Evolutionary conservation across 1,140 invertebrate species (phyloP), one percentile per base, ranked within the genome.

Genomic region (Helicoverpa armigera): DNA sequence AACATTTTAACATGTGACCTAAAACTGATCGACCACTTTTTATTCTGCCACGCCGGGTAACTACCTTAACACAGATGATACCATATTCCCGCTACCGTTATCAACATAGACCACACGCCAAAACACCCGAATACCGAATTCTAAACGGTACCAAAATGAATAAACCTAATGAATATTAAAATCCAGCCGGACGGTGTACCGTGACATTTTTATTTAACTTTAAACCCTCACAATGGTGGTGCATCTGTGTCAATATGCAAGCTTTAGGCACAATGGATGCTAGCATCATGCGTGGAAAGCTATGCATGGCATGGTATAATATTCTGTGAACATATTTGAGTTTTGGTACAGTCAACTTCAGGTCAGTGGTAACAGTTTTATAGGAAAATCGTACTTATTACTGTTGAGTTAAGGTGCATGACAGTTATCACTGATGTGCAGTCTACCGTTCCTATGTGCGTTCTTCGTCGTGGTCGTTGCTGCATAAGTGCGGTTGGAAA

Each of bases 151-250:
- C 63, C 65, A 58, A 73, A 48, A 85, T 43, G 73, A 78, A 83
- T 74, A 83, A 75, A 73, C 80, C 60, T 86, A 82, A 82, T 87
- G 88, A 90, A 89, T 89, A 89, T 87, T 84, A 80, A 85, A 85
- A 84, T 43, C 13, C 50, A 50, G 12, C 23, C 67, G 73, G n/a
- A 61, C 14, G 73, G 53, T 31, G 35, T 23, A 82, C 72, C 84
- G 84, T 87, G 82, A 86, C 82, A 86, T 88, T 86, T 89, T 86
- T 89, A 89, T 89, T 91, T 89, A 88, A 89, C 77, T 87, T 70
- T 16, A 51, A 50, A 61, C 58, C 51, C 51, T 79, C 31, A 78
- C 74, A 82, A 79, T 81, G 70, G 48, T 12, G 35, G 35, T 69
- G 81, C 89, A 91, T 86, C 88, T 91, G 89, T 87, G 87, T 89